Conservation (phyloP, 2,888 invertebrate species). For the Cerceris ruficornis region DNA sequence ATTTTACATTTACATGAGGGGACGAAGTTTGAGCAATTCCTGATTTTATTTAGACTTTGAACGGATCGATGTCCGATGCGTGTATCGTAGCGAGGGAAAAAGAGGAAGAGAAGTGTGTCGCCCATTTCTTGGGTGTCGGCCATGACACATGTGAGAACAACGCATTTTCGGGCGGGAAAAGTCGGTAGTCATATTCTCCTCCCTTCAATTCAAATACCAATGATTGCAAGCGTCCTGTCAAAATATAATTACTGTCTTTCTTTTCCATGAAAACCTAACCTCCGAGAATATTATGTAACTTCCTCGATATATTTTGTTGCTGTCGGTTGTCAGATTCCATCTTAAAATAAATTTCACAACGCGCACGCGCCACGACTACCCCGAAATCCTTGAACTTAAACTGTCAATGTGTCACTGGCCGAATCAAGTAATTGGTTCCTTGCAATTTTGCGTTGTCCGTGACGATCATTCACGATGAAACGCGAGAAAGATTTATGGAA, state of each 20-base stretch:
- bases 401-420: constrained; percentile 24
- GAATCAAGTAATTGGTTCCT: constrained; percentile 22
- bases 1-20: constrained; percentile 19
- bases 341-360: constrained; percentile 7
- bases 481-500: background rate
- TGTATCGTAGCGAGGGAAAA: constrained; percentile 27
- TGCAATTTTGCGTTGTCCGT: constrained; percentile 2
- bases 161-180: no score
- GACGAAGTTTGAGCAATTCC: constrained; percentile 16
- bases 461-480: background rate
- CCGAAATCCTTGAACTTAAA: constrained; percentile 38
- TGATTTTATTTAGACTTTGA: constrained; percentile 43
- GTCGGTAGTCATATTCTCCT: no score
- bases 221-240: background rate
- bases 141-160: no score
- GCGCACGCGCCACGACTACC: background rate
- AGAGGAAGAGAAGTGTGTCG: constrained; percentile 22
- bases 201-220: no score
- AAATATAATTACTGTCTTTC: background rate
- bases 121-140: background rate
- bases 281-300: constrained; percentile 4
- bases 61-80: constrained; percentile 42
- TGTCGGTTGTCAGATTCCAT: background rate
- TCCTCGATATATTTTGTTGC: background rate
- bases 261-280: background rate